These are phyloP conservation scores for Caerostris darwini DNA, from an alignment of 1,140 invertebrate genomes.

Conservation along the genomic window DNA sequence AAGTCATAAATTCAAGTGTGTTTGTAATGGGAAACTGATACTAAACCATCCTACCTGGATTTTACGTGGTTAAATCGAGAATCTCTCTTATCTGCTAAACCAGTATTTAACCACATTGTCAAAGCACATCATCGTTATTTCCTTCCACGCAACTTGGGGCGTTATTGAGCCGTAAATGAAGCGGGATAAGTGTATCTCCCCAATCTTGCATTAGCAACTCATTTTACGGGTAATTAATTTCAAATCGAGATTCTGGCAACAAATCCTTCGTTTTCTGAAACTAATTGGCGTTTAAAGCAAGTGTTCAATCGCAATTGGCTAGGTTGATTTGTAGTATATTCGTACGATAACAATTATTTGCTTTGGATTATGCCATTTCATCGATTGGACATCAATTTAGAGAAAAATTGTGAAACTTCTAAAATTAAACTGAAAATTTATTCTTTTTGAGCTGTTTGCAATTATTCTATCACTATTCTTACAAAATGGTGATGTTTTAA, in stretches of 20 bases:
- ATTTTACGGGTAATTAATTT: conserved; percentile 14
- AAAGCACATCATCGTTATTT: neutral
- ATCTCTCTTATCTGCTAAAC: too few relatives aligned
- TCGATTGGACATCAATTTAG: too few relatives aligned
- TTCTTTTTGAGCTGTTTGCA: too few relatives aligned
- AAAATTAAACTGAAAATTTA: too few relatives aligned
- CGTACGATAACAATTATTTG: neutral
- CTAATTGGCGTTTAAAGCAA: neutral
- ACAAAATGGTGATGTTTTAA: too few relatives aligned
- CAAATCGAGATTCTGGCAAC: neutral
- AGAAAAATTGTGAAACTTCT: too few relatives aligned
- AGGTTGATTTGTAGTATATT: neutral
- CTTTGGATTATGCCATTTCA: neutral
- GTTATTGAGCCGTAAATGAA: neutral
- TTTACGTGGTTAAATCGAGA: too few relatives aligned
- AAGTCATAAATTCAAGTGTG: too few relatives aligned
- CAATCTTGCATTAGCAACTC: neutral
- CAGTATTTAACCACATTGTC: neutral
- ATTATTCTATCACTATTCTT: too few relatives aligned
- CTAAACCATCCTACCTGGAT: too few relatives aligned
- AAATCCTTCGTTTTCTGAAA: neutral
- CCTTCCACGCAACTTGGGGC: neutral
- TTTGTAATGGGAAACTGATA: too few relatives aligned
- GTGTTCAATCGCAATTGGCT: neutral
- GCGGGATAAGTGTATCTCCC: neutral